These are phyloP conservation scores for Hermetia illucens DNA, from an alignment of 1,140 invertebrate genomes.

Conservation along the genomic window DNA sequence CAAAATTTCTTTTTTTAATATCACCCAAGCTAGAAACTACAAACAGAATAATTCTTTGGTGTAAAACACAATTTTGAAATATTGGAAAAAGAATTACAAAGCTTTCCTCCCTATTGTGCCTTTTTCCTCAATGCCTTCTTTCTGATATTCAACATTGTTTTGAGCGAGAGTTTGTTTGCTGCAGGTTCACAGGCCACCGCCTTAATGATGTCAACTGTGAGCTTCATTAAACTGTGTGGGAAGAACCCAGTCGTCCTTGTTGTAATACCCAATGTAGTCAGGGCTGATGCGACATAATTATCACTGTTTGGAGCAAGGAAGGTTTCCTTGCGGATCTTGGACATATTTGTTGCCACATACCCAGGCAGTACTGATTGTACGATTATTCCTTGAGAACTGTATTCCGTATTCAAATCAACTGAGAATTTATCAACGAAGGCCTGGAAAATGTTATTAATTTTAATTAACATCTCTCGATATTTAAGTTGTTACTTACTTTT, in stretches of 20 bases:
- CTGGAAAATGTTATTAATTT: no score
- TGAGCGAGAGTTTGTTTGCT: neutral
- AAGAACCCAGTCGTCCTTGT: slow-evolving; percentile 62
- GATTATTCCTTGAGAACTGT: slow-evolving; percentile 58
- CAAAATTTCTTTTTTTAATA: no score
- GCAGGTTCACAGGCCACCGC: slow-evolving; percentile 4
- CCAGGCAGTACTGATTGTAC: slow-evolving; percentile 77
- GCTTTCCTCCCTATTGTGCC: no score
- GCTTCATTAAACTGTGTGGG: slow-evolving; percentile 53
- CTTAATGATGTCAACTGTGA: slow-evolving; percentile 17
- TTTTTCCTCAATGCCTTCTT: no score
- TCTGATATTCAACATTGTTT: neutral
- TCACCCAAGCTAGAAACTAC: no score
- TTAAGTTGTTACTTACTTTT: slow-evolving; percentile 69
- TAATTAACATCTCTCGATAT: no score
- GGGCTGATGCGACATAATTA: slow-evolving; percentile 59
- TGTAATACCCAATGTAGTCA: slow-evolving; percentile 63
- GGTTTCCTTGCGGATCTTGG: slow-evolving; percentile 63
- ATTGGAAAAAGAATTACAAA: no score
- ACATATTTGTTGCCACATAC: slow-evolving; percentile 89
- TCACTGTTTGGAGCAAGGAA: slow-evolving; percentile 66
- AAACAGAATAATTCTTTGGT: no score
- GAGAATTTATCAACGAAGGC: slow-evolving; percentile 78
- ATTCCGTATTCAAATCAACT: slow-evolving; percentile 65
- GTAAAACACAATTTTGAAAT: no score